A percentile compares a stretch with the other conserved stretches of the same genome.
Conservation (phyloP, 53 echinoderm and acorn worm genomes). For the Holothuria scabra region DNA sequence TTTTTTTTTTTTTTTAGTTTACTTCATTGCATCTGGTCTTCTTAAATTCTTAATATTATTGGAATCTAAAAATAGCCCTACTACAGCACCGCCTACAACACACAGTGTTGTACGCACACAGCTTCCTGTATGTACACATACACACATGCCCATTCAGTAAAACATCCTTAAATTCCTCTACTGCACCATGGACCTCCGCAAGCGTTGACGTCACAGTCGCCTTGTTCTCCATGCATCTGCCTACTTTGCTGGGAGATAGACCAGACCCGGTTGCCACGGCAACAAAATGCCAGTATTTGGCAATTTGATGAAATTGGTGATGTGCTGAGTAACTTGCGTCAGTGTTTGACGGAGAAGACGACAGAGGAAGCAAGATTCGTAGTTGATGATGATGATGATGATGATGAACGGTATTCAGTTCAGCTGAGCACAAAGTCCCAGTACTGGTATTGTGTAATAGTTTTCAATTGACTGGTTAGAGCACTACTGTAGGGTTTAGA, state of each 20-base stretch:
- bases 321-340: conserved; percentile 35
- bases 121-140: too few species aligned
- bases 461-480: conserved; percentile 26
- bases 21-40: too few species aligned
- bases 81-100: too few species aligned
- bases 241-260: conserved; percentile 16
- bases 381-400: too few species aligned
- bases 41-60: too few species aligned
- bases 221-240: conserved; percentile 30
- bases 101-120: too few species aligned
- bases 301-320: conserved; percentile 50
- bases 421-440: conserved; percentile 11
- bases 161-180: too few species aligned
- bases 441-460: conserved; percentile 32
- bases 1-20: too few species aligned
- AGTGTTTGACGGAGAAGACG: conserved; percentile 23
- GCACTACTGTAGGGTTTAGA: too few species aligned
- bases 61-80: too few species aligned
- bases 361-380: not conserved
- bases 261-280: conserved; percentile 33
- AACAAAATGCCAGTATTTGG: conserved; percentile 58
- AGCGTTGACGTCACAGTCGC: not conserved
- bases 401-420: conserved; percentile 3
- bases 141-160: too few species aligned
- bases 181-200: too few species aligned